These are phyloP conservation scores for Drosophila kuntzei DNA, from an alignment of 2,888 invertebrate genomes.

Conservation along the genomic window DNA sequence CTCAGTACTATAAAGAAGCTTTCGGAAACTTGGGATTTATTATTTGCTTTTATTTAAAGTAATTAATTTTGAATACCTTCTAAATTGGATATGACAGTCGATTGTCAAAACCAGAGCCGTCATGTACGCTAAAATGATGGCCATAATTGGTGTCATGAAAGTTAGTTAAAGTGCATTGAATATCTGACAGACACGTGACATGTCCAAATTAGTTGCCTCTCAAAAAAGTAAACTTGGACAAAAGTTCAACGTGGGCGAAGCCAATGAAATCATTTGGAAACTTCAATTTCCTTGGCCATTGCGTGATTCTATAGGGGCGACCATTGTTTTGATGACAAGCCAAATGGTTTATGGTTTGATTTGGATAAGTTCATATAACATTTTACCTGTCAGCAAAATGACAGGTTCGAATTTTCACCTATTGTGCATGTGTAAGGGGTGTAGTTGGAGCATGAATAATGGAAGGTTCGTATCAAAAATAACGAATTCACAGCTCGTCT, in stretches of 20 bases:
- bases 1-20: background rate
- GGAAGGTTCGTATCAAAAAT: conserved; percentile 5
- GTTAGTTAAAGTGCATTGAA: conserved; percentile 72
- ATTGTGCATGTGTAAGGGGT: conserved; percentile 22
- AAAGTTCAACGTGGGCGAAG: conserved; percentile 35
- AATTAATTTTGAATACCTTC: conserved; percentile 34
- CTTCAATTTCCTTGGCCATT: conserved; percentile 50
- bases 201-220: conserved; percentile 61
- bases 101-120: conserved; percentile 34
- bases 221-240: conserved; percentile 39
- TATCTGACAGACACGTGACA: conserved; percentile 70
- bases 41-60: background rate
- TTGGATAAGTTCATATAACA: conserved; percentile 36
- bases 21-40: background rate
- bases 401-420: conserved; percentile 52
- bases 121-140: conserved; percentile 25
- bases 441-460: conserved; percentile 10
- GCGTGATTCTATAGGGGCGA: conserved; percentile 49
- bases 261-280: conserved; percentile 25
- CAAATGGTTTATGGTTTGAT: conserved; percentile 56
- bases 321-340: conserved; percentile 71
- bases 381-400: conserved; percentile 65
- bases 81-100: conserved; percentile 5
- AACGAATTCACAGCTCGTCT: conserved; percentile 56
- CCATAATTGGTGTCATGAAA: conserved; percentile 77